These are phyloP conservation scores for Coenonympha arcania DNA, from an alignment of 2,888 invertebrate genomes.

Conservation along the genomic window DNA sequence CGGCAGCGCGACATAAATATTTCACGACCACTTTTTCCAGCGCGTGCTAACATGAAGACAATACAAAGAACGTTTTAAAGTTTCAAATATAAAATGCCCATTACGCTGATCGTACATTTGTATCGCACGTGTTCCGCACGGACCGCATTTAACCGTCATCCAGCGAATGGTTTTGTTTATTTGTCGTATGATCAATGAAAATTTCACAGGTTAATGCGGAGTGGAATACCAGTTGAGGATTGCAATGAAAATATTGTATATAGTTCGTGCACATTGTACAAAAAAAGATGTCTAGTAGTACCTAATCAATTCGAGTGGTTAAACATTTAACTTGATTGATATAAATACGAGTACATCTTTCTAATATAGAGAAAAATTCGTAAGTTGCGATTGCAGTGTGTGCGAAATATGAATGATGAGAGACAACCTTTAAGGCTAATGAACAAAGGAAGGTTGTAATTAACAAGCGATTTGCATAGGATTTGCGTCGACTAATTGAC, in stretches of 20 bases:
- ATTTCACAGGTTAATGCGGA: too few relatives aligned
- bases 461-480: conserved; percentile 56
- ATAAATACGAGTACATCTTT: too few relatives aligned
- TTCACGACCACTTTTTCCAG: conserved; percentile 13
- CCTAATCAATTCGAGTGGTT: too few relatives aligned
- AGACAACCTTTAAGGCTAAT: conserved; percentile 36
- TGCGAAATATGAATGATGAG: background rate
- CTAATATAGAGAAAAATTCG: too few relatives aligned
- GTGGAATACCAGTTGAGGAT: too few relatives aligned
- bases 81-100: conserved; percentile 24
- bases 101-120: background rate
- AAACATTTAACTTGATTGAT: too few relatives aligned
- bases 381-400: background rate
- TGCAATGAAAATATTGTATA: too few relatives aligned
- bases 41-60: conserved; percentile 8
- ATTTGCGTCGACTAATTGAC: conserved; percentile 51
- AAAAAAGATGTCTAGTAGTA: too few relatives aligned
- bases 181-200: too few relatives aligned
- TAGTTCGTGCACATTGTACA: too few relatives aligned
- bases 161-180: too few relatives aligned
- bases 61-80: conserved; percentile 16
- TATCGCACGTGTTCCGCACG: background rate
- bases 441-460: conserved; percentile 45
- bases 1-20: conserved; percentile 16
- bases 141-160: too few relatives aligned